Conservation (phyloP, 2,113 vertebrate species). For the Rattus norvegicus region DNA sequence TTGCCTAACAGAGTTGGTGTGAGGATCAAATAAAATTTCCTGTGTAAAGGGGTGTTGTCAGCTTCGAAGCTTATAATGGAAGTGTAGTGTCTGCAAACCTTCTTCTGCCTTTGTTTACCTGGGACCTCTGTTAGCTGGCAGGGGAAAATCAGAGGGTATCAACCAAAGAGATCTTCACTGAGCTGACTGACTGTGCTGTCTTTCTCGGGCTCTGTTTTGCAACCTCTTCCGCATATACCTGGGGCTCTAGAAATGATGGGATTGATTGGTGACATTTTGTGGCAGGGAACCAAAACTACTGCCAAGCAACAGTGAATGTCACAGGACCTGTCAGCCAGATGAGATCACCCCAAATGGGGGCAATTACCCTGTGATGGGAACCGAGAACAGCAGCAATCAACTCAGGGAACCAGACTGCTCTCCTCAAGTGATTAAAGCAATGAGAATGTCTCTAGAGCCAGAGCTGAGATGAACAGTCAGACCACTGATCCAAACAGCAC, state of each 20-base stretch:
- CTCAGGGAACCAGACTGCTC: background rate
- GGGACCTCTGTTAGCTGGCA: background rate
- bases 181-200: background rate
- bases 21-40: background rate
- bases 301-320: background rate
- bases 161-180: background rate
- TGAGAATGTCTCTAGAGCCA: background rate
- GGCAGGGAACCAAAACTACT: background rate
- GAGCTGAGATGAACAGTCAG: background rate
- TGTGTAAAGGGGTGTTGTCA: background rate
- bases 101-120: background rate
- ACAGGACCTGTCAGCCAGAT: background rate
- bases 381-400: background rate
- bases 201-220: background rate
- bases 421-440: background rate
- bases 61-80: background rate
- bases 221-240: background rate
- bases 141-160: background rate
- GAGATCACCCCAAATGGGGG: background rate
- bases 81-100: background rate
- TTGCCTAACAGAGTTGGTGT: background rate
- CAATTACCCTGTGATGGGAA: background rate
- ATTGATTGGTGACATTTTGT: background rate
- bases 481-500: too few species aligned
- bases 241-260: background rate